phyloP scores from a whole-genome alignment of 2,113 vertebrate genomes.

The Grammomys dolichurus region DNA sequence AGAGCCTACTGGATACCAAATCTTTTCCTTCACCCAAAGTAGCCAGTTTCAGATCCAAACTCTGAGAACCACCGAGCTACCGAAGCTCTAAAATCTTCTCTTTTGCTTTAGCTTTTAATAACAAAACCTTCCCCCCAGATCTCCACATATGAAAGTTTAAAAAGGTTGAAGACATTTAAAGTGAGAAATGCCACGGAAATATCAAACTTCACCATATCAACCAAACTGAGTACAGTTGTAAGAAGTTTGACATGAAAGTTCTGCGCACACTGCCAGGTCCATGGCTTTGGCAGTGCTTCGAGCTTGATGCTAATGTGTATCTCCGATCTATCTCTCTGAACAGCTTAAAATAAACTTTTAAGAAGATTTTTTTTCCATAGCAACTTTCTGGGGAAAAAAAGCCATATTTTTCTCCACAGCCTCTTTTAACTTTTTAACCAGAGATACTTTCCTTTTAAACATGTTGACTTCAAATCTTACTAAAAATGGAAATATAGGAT shows the following conservation, averaged over 20 bases:
- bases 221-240: not conserved
- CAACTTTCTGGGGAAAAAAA: conserved; percentile 32
- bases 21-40: not conserved
- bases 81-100: not conserved
- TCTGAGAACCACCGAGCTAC: not conserved
- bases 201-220: not conserved
- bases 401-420: not conserved
- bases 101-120: not conserved
- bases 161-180: conserved; percentile 21
- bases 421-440: not conserved
- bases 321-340: not conserved
- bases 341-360: conserved; percentile 31
- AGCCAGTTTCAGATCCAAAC: too few species aligned
- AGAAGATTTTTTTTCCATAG: not conserved
- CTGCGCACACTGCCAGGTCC: not conserved
- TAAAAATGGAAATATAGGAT: conserved; percentile 41
- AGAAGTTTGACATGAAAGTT: not conserved
- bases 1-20: not conserved
- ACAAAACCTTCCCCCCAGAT: not conserved
- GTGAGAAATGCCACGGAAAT: not conserved
- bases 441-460: conserved; percentile 31
- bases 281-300: not conserved
- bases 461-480: conserved; percentile 24
- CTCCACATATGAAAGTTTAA: not conserved
- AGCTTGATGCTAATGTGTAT: not conserved